These are phyloP conservation scores for Halichoeres trimaculatus DNA, from an alignment of 2,113 vertebrate species.

Conservation along the genomic window DNA sequence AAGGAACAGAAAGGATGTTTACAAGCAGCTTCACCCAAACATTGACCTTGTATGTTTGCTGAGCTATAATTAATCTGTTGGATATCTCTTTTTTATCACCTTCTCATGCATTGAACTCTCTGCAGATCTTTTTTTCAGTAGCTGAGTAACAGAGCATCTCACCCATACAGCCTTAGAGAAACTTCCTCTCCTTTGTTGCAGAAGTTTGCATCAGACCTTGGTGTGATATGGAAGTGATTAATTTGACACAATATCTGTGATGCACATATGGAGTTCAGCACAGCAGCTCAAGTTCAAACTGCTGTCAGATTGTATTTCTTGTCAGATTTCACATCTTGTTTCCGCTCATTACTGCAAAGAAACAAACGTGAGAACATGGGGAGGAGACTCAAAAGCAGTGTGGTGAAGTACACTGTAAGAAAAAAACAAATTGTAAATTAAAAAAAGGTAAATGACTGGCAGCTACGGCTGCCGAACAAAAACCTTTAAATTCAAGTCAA, in stretches of 20 bases:
- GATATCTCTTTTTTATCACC: conserved; percentile 13
- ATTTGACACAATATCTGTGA: conserved; percentile 48
- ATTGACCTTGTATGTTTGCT: not conserved
- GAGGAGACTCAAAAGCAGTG: not conserved
- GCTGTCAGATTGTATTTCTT: conserved; percentile 21
- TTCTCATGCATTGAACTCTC: conserved; percentile 3
- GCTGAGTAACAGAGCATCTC: not conserved
- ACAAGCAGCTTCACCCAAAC: not conserved
- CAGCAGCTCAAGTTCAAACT: conserved; percentile 38
- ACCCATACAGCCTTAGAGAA: conserved; percentile 16
- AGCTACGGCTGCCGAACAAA: no score
- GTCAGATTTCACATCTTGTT: conserved; percentile 11
- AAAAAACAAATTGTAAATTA: no score
- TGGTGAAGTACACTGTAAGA: no score
- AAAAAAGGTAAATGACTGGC: no score
- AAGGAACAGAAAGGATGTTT: not conserved
- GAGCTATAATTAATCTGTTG: conserved; percentile 16
- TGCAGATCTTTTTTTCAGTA: not conserved
- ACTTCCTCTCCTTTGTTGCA: conserved; percentile 36
- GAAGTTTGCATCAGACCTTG: conserved; percentile 64
- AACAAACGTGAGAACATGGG: conserved; percentile 14
- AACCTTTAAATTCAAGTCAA: no score
- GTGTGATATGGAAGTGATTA: conserved; percentile 45
- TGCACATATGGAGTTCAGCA: conserved; percentile 44
- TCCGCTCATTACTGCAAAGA: conserved; percentile 35